A percentile compares a stretch with the other conserved stretches of the same genome.
These are phyloP conservation scores for Notodonta ziczac DNA, from an alignment of 2,888 invertebrate genomes.

Conservation along the genomic window DNA sequence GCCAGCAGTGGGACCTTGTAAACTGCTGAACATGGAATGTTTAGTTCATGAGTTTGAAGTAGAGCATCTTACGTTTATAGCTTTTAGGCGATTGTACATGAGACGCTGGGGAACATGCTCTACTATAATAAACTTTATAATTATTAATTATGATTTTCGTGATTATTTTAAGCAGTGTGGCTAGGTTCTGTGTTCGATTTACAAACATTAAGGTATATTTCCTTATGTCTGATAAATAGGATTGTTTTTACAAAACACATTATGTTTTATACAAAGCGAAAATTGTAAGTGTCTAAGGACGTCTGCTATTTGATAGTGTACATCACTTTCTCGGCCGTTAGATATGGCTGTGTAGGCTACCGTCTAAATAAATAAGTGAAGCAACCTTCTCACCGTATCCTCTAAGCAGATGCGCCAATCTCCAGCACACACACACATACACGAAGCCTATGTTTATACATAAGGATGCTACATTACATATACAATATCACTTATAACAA, in stretches of 20 bases:
- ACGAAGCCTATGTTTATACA: conserved; percentile 13
- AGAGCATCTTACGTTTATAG: conserved; percentile 22
- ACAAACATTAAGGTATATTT: not conserved
- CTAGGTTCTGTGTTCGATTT: not conserved
- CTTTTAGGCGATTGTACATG: conserved; percentile 21
- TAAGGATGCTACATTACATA: conserved; percentile 24
- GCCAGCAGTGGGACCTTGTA: not conserved
- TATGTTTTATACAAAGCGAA: too few species aligned
- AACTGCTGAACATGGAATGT: conserved; percentile 14
- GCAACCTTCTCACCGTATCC: conserved; percentile 33
- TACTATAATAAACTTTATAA: not conserved
- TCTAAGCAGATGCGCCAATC: conserved; percentile 42
- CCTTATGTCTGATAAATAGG: too few species aligned
- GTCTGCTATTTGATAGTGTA: too few species aligned
- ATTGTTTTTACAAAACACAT: too few species aligned
- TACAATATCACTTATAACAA: conserved; percentile 37
- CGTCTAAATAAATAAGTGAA: conserved; percentile 20
- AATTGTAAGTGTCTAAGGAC: too few species aligned
- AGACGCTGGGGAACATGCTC: conserved; percentile 13
- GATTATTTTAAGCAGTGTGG: too few species aligned
- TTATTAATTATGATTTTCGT: not conserved
- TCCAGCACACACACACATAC: conserved; percentile 17
- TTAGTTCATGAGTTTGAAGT: conserved; percentile 14
- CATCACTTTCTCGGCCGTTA: too few species aligned
- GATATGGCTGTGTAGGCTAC: too few species aligned